Conservation (phyloP, 2,888 invertebrate species). For the Schizaphis graminum region DNA sequence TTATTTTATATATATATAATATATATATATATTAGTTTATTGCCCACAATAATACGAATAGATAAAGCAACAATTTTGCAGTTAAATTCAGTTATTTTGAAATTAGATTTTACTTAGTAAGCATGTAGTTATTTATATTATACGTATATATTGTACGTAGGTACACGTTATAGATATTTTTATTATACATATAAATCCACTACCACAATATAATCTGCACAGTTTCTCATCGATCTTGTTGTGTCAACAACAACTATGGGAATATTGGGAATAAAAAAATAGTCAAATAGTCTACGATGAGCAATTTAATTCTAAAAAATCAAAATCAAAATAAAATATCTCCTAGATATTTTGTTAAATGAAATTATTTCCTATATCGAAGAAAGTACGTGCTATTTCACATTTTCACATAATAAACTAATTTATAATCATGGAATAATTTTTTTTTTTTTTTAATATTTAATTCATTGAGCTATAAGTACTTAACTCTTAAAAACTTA, state of each 20-base stretch:
- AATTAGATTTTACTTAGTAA: neutral
- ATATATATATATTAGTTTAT: neutral
- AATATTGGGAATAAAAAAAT: too few species aligned
- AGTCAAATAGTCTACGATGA: neutral
- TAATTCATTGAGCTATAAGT: neutral
- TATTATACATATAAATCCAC: neutral
- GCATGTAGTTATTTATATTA: neutral
- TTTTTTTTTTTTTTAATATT: too few species aligned
- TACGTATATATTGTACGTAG: neutral
- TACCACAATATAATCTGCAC: neutral
- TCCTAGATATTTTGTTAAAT: neutral
- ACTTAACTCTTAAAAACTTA: neutral
- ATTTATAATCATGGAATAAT: neutral
- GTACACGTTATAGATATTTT: neutral
- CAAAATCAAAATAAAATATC: neutral
- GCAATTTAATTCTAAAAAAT: neutral
- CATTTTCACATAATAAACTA: neutral
- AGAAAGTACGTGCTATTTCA: neutral
- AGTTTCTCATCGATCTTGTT: neutral
- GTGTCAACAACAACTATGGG: neutral
- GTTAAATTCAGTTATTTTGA: neutral
- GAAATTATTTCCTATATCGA: neutral
- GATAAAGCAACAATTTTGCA: neutral
- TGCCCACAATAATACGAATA: neutral
- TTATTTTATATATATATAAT: too few species aligned